These are phyloP conservation scores for Tanypteryx hageni DNA, from an alignment of 2,888 invertebrate genomes.

Conservation along the genomic window DNA sequence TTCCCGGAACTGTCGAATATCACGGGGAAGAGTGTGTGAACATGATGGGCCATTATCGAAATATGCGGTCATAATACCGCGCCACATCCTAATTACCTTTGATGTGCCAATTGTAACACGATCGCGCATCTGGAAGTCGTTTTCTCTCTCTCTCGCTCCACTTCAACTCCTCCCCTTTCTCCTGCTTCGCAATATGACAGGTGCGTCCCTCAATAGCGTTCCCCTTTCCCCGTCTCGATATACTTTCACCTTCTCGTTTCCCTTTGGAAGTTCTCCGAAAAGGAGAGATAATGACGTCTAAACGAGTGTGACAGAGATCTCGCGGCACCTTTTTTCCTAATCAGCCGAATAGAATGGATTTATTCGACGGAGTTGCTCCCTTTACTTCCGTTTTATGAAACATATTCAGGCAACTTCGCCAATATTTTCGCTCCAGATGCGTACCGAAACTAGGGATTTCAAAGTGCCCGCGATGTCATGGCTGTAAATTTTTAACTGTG, in stretches of 20 bases:
- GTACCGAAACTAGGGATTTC: too few species aligned
- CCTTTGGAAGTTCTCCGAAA: background rate
- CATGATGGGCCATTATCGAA: constrained; percentile 55
- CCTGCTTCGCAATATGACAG: background rate
- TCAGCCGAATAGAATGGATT: too few species aligned
- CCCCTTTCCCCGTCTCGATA: background rate
- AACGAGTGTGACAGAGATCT: background rate
- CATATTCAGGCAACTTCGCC: too few species aligned
- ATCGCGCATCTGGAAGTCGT: constrained; percentile 42
- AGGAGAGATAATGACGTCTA: background rate
- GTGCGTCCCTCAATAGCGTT: constrained; percentile 12
- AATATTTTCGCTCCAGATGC: too few species aligned
- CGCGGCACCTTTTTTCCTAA: background rate
- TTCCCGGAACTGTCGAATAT: background rate
- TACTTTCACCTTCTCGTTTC: background rate
- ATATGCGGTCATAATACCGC: constrained; percentile 53
- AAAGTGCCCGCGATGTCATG: too few species aligned
- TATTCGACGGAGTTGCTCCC: too few species aligned
- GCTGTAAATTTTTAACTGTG: too few species aligned
- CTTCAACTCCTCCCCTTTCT: too few species aligned
- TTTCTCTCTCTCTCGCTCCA: too few species aligned
- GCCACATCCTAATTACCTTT: constrained; percentile 47
- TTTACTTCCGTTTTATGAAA: too few species aligned
- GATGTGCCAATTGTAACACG: constrained; percentile 59
- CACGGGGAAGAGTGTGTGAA: background rate